A percentile compares a stretch with the other conserved stretches of the same genome.
Evolutionary conservation across 2,888 invertebrate species (phyloP).

Genomic region (Agrochola lychnidis): DNA sequence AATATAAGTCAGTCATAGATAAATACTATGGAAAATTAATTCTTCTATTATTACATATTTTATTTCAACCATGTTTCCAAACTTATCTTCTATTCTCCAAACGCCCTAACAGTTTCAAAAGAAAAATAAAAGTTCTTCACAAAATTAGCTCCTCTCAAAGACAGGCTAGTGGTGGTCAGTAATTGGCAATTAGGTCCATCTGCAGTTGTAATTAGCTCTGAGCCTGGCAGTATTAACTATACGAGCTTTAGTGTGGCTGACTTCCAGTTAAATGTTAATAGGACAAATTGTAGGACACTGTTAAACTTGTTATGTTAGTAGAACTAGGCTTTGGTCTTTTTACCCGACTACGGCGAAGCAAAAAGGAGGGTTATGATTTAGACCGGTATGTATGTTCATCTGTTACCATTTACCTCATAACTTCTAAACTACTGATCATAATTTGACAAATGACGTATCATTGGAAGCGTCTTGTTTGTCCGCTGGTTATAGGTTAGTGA

Average conservation of each 20-base stretch:
- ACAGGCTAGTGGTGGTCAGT: constrained; percentile 41
- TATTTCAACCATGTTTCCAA: neutral
- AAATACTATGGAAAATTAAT: neutral
- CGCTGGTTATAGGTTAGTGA: no score
- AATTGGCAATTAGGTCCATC: constrained; percentile 62
- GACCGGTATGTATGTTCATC: no score
- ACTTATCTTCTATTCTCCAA: neutral
- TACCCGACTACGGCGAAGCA: no score
- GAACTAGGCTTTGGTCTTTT: neutral
- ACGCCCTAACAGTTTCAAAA: neutral
- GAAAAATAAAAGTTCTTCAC: constrained; percentile 21
- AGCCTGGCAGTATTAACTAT: constrained; percentile 24
- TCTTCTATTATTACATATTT: neutral
- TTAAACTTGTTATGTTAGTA: neutral
- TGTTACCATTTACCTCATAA: no score
- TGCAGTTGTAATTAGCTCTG: constrained; percentile 54
- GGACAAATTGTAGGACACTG: constrained; percentile 4
- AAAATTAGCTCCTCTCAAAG: constrained; percentile 37
- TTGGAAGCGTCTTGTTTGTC: no score
- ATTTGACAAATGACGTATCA: no score
- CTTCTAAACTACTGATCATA: no score
- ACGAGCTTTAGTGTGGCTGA: constrained; percentile 12
- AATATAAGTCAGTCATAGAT: no score
- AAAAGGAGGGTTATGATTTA: no score
- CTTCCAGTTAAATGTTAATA: constrained; percentile 38